Conservation (phyloP, 1,140 invertebrate genomes). For the Mactra quadrangularis region DNA sequence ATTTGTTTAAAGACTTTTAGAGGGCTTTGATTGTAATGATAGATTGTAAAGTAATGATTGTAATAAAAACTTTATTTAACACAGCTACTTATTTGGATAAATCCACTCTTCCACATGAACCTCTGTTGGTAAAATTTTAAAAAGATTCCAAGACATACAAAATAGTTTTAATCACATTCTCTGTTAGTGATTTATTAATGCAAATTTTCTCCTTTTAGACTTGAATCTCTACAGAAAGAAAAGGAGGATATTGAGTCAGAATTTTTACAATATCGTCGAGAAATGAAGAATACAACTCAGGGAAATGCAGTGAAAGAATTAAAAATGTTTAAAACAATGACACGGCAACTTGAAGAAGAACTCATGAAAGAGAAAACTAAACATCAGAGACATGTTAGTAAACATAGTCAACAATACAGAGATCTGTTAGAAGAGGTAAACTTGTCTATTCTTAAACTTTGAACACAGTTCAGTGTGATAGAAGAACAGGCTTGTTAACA, state of each 20-base stretch:
- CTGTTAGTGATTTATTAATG: constrained; percentile 5
- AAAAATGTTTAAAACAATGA: constrained; percentile 77
- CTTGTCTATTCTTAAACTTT: background rate
- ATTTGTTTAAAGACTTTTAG: too few species aligned
- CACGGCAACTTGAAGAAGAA: constrained; percentile 81
- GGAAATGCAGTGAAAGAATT: constrained; percentile 79
- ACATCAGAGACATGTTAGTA: constrained; percentile 77
- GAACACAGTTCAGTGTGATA: too few species aligned
- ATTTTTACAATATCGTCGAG: constrained; percentile 76
- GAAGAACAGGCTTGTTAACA: too few species aligned
- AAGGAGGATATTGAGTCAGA: constrained; percentile 80
- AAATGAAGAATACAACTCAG: constrained; percentile 76
- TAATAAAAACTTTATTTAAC: too few species aligned
- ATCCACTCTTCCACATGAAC: too few species aligned
- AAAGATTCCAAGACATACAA: too few species aligned
- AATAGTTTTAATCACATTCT: too few species aligned
- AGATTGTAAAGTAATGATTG: too few species aligned
- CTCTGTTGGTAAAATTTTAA: too few species aligned
- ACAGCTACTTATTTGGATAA: too few species aligned
- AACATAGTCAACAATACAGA: constrained; percentile 80
- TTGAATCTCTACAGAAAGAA: constrained; percentile 76
- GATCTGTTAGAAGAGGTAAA: constrained; percentile 80
- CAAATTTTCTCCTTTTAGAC: constrained; percentile 65
- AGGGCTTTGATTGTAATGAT: too few species aligned
- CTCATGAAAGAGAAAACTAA: constrained; percentile 81